phyloP scores from a whole-genome alignment of 1,140 invertebrate genomes.

The Drosophila ambigua region DNA sequence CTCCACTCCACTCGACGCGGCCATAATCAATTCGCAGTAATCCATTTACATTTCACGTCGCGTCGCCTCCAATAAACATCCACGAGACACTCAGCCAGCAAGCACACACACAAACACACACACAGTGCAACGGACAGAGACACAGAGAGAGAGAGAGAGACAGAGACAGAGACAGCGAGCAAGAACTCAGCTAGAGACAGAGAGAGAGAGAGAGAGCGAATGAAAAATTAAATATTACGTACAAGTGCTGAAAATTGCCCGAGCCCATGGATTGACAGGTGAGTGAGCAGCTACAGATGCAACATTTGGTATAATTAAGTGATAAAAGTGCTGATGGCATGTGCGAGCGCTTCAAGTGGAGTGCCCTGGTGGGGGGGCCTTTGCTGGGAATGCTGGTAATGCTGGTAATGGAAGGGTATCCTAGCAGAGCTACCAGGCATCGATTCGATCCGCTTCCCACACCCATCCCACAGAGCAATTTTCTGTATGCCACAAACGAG shows the following conservation, averaged over 20 bases:
- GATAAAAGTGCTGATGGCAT: constrained; percentile 22
- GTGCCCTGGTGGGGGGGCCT: no score
- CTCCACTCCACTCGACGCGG: constrained; percentile 7
- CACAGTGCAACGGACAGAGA: not conserved
- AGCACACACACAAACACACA: constrained; percentile 23
- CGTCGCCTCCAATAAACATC: constrained; percentile 36
- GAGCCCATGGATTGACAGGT: constrained; percentile 47
- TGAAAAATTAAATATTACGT: constrained; percentile 25
- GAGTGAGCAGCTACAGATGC: constrained; percentile 41
- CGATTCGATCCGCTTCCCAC: no score
- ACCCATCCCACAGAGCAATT: constrained; percentile 10
- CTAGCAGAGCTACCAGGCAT: no score
- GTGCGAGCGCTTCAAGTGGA: not conserved
- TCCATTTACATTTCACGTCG: constrained; percentile 42
- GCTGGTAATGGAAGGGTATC: not conserved
- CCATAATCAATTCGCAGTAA: constrained; percentile 59
- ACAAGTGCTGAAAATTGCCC: constrained; percentile 48
- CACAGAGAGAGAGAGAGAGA: constrained; percentile 4
- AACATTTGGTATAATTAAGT: constrained; percentile 35
- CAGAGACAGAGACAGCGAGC: constrained; percentile 15
- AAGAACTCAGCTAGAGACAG: no score
- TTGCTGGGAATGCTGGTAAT: not conserved
- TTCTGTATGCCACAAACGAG: constrained; percentile 37
- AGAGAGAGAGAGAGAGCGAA: constrained; percentile 9
- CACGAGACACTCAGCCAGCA: constrained; percentile 17